Evolutionary conservation across 1,140 invertebrate species (phyloP), one percentile per base, ranked within the genome.

Genomic region (Aleiodes sp.): DNA sequence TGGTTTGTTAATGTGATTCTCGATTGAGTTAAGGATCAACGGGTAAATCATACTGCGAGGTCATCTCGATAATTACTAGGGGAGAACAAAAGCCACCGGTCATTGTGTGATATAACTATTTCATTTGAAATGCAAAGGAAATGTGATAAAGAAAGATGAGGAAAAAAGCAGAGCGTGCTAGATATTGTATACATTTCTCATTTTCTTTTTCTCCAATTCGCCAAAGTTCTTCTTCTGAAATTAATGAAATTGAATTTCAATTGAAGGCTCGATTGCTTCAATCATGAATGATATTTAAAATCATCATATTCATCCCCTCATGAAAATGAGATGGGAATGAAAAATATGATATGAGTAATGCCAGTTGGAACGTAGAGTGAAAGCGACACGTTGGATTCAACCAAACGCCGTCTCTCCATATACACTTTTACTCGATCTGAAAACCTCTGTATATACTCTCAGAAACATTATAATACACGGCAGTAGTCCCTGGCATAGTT

Each of bases 341-440:
- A 35, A 19, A 21, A 66, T 33, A 57, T 9, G 37, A 37, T 21
- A 37, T 29, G 28, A 43, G 56, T 2, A 65, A 41, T 35, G 62
- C 19, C 41, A 6, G 12, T 35, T 24, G 73, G 76, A 72, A 76
- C 69, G 68, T 69, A 73, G 77, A 83, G 80, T 82, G 80, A 83
- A 82, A 83, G 81, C 81, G 81, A 82, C 77, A 77, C 71, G 77
- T 74, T 77, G 80, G 43, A 64, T 62, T 26, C 19, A 28, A 16
- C 65, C 65, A 33, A 66, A 10, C 46, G 28, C 43, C 14, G 31
- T 39, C 56, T 52, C 39, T 43, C 39, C 39, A 43, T 16, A 72
- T 82, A 75, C 76, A 82, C 82, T 82, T 82, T 83, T 82, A 82
- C 78, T 82, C 74, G 73, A 76, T 76, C 68, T 71, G 46, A 81